Conservation (phyloP, 1,140 invertebrate species). For the Bombyx mandarina region DNA sequence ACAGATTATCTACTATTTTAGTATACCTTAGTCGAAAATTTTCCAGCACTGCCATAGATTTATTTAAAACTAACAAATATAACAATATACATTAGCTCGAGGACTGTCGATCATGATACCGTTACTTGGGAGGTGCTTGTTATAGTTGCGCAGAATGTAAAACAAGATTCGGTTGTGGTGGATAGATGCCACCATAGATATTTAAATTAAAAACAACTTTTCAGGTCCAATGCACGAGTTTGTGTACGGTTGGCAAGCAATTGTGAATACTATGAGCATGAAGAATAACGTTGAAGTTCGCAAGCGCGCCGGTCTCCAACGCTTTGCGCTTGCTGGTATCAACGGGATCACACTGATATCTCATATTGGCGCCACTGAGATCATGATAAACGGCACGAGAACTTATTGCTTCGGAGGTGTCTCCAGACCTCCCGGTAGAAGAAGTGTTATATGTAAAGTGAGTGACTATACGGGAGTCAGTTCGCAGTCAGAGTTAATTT, state of each 20-base stretch:
- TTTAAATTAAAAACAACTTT: background rate
- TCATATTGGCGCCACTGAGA: constrained; percentile 56
- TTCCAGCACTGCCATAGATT: too few species aligned
- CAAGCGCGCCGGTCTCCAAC: constrained; percentile 53
- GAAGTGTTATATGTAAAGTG: constrained; percentile 60
- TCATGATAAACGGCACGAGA: constrained; percentile 63
- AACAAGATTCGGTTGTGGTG: too few species aligned
- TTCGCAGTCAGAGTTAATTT: background rate
- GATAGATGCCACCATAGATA: too few species aligned
- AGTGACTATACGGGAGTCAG: constrained; percentile 35
- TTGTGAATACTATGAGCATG: constrained; percentile 63
- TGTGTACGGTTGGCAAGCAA: constrained; percentile 61
- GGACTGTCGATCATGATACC: too few species aligned
- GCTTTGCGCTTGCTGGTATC: constrained; percentile 56
- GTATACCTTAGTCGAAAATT: too few species aligned
- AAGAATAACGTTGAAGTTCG: constrained; percentile 64
- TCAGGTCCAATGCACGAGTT: constrained; percentile 62
- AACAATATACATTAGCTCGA: too few species aligned
- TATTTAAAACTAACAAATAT: too few species aligned
- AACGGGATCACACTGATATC: constrained; percentile 57
- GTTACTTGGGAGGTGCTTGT: too few species aligned
- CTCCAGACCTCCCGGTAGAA: constrained; percentile 44
- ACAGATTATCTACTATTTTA: too few species aligned
- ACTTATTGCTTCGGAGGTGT: constrained; percentile 59
- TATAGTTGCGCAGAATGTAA: too few species aligned